A percentile compares a stretch with the other conserved stretches of the same genome.
Evolutionary conservation across 1,140 invertebrate species (phyloP).

Genomic region (Archivesica marissinica): DNA sequence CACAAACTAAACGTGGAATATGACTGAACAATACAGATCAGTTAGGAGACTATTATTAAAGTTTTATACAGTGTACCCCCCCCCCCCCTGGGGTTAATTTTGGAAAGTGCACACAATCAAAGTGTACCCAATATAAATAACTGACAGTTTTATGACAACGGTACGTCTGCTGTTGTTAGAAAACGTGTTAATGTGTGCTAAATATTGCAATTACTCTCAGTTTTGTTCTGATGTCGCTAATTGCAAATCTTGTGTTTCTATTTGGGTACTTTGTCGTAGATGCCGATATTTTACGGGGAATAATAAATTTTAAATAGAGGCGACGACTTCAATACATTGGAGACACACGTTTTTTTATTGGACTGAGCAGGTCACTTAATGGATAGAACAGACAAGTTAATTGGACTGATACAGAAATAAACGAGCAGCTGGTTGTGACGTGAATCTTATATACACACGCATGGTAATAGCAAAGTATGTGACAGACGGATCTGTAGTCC

Average conservation of each 20-base stretch:
- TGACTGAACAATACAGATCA: too few species aligned
- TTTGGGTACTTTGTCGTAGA: background rate
- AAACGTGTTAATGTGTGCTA: slow-evolving; percentile 5
- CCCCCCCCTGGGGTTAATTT: too few species aligned
- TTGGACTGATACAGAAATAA: slow-evolving; percentile 2
- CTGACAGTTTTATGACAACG: slow-evolving; percentile 1
- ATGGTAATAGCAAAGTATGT: slow-evolving; percentile 26
- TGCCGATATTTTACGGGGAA: slow-evolving; percentile 17
- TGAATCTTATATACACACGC: slow-evolving; percentile 17
- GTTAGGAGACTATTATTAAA: too few species aligned
- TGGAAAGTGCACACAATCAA: too few species aligned
- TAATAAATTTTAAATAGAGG: background rate
- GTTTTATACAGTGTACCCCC: too few species aligned
- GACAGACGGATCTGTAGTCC: too few species aligned
- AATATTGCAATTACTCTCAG: background rate
- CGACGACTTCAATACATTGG: slow-evolving; percentile 6
- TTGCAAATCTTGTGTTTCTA: background rate
- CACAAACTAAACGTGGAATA: too few species aligned
- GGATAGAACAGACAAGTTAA: background rate
- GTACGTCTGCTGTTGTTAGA: background rate
- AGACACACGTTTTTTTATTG: slow-evolving; percentile 17
- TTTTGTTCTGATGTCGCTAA: background rate
- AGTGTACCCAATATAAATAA: too few species aligned
- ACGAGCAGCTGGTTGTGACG: background rate
- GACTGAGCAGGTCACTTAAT: slow-evolving; percentile 13